Evolutionary conservation across 1,140 invertebrate species (phyloP).

Genomic region (Anastatus disparis): DNA sequence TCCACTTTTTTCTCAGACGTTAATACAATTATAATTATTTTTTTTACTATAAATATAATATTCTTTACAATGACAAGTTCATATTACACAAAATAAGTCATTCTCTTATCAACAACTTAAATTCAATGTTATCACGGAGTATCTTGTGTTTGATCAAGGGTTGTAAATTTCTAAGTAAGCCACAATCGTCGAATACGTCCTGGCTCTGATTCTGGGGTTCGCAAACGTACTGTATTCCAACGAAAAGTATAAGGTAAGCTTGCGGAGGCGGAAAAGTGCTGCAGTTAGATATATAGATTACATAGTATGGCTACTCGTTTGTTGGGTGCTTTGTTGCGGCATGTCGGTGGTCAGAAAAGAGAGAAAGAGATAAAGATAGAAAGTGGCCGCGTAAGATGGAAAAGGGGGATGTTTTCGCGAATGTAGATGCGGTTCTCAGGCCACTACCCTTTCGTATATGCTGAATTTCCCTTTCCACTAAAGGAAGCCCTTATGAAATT

Average conservation of each 20-base stretch:
- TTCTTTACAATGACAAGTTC: too few species aligned
- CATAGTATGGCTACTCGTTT: too few species aligned
- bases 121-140: too few species aligned
- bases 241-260: slow-evolving; percentile 21
- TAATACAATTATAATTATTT: too few species aligned
- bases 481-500: slow-evolving; percentile 61
- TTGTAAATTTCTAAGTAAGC: slow-evolving; percentile 15
- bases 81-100: too few species aligned
- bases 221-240: too few species aligned
- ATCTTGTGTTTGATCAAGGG: slow-evolving; percentile 21
- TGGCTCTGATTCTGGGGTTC: slow-evolving; percentile 10
- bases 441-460: slow-evolving; percentile 40
- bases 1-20: background rate
- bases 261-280: background rate
- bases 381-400: slow-evolving; percentile 26
- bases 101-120: too few species aligned
- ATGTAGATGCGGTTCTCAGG: slow-evolving; percentile 64
- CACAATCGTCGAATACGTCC: slow-evolving; percentile 1
- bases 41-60: too few species aligned
- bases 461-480: background rate
- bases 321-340: slow-evolving; percentile 32
- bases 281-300: background rate
- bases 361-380: slow-evolving; percentile 26
- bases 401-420: slow-evolving; percentile 57
- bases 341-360: slow-evolving; percentile 21